Percentiles rank a stretch among this genome's conserved stretches.
phyloP scores from a whole-genome alignment of 2,797 vertebrate genomes.

The Fratercula arctica region DNA sequence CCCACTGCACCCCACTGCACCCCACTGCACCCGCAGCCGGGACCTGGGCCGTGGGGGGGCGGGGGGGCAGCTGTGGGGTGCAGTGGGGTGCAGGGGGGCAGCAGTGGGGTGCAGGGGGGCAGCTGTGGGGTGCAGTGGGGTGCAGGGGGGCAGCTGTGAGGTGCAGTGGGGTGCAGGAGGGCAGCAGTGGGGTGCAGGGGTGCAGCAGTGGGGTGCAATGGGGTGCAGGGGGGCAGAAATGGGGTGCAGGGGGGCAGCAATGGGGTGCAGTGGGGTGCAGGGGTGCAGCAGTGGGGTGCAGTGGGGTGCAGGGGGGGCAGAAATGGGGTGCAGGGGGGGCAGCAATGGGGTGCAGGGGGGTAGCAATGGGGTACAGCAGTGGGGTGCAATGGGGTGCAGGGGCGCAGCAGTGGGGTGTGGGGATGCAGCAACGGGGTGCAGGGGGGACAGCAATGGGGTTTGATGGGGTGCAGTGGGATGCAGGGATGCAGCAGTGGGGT shows the following conservation, averaged over 20 bases:
- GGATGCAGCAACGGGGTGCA: no score
- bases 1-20: neutral
- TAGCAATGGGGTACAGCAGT: no score
- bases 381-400: neutral
- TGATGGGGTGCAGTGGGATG: neutral
- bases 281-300: neutral
- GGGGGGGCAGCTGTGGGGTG: neutral
- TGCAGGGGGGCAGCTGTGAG: neutral
- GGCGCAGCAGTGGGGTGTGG: no score
- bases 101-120: neutral
- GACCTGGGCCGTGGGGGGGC: conserved; percentile 62
- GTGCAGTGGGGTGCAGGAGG: neutral
- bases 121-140: neutral
- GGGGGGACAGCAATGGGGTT: no score
- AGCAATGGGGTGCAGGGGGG: no score
- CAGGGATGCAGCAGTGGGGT: neutral
- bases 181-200: neutral
- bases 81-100: neutral
- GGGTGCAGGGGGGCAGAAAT: no score
- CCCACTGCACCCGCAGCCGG: conserved; percentile 57
- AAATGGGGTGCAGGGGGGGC: no score
- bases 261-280: no score
- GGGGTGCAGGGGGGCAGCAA: neutral
- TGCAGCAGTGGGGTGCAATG: neutral
- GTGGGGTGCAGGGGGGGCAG: no score